These are phyloP conservation scores for Rhizoglyphus robini DNA, from an alignment of 1,140 invertebrate species.

Conservation along the genomic window DNA sequence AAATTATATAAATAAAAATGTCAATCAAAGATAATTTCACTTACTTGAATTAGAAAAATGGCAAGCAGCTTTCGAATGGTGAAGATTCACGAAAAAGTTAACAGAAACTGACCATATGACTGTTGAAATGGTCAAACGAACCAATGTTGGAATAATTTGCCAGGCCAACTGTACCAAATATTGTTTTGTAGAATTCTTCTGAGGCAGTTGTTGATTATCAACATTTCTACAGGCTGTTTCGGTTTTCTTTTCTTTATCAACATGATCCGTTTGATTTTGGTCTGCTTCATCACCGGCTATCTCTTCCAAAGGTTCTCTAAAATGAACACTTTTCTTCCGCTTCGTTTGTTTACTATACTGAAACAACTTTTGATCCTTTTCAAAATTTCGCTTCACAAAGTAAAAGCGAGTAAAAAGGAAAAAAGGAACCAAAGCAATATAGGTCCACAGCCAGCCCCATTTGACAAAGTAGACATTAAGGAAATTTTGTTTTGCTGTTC, in stretches of 20 bases:
- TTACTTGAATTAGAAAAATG: constrained; percentile 3
- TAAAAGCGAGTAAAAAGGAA: background rate
- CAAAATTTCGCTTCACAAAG: background rate
- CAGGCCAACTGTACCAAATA: too few species aligned
- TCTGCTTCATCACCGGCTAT: background rate
- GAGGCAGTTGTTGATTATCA: too few species aligned
- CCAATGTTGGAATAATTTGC: background rate
- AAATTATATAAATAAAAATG: background rate
- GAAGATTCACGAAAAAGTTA: background rate
- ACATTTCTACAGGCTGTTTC: too few species aligned
- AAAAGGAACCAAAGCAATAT: background rate
- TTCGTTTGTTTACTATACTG: background rate
- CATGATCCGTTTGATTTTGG: background rate
- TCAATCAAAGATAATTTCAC: background rate
- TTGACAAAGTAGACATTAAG: constrained; percentile 13
- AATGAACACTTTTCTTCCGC: background rate
- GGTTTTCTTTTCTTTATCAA: background rate
- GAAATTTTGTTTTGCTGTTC: background rate
- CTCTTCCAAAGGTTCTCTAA: background rate
- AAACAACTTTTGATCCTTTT: background rate
- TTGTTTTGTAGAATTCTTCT: too few species aligned
- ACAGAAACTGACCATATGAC: constrained; percentile 1
- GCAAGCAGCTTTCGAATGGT: background rate
- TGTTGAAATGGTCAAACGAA: background rate
- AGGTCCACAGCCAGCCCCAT: constrained; percentile 8